Percentiles rank a stretch among this genome's conserved stretches.
phyloP scores from a whole-genome alignment of 2,797 vertebrate species.

The Dicrostonyx torquatus region DNA sequence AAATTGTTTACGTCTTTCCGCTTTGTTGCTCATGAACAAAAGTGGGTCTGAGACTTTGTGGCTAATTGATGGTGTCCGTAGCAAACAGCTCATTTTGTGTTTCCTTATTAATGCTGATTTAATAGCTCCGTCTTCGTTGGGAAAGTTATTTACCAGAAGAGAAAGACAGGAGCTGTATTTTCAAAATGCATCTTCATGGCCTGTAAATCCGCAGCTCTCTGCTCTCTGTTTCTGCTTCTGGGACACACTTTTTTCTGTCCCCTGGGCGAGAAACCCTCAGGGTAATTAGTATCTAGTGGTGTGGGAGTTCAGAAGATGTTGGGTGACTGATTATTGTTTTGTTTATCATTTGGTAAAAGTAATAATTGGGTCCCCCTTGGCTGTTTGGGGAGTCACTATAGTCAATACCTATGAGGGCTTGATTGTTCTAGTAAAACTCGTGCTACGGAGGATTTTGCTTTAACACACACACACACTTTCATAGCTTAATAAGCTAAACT shows the following conservation, averaged over 20 bases:
- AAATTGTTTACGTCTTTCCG: background rate
- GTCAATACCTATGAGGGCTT: conserved; percentile 38
- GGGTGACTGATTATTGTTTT: conserved; percentile 42
- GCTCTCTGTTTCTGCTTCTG: background rate
- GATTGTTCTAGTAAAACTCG: conserved; percentile 59
- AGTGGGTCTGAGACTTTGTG: background rate
- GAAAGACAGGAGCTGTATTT: background rate
- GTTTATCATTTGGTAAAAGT: conserved; percentile 65
- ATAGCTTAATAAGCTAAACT: background rate
- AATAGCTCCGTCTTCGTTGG: background rate
- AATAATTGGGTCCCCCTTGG: conserved; percentile 75
- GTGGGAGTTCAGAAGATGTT: conserved; percentile 50
- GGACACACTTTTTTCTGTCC: conserved; percentile 32
- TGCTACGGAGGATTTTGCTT: conserved; percentile 59
- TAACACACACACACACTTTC: background rate
- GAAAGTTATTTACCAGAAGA: conserved; percentile 7
- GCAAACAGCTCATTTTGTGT: background rate
- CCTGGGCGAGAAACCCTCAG: conserved; percentile 24
- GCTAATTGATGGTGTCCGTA: background rate
- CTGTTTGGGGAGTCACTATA: conserved; percentile 7
- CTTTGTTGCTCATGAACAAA: background rate
- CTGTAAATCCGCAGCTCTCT: background rate
- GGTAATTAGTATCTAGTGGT: conserved; percentile 57
- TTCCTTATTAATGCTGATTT: background rate
- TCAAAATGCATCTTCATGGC: background rate